Evolutionary conservation across 2,113 vertebrate genomes (phyloP).

Genomic region (Poeciliopsis retropinna): DNA sequence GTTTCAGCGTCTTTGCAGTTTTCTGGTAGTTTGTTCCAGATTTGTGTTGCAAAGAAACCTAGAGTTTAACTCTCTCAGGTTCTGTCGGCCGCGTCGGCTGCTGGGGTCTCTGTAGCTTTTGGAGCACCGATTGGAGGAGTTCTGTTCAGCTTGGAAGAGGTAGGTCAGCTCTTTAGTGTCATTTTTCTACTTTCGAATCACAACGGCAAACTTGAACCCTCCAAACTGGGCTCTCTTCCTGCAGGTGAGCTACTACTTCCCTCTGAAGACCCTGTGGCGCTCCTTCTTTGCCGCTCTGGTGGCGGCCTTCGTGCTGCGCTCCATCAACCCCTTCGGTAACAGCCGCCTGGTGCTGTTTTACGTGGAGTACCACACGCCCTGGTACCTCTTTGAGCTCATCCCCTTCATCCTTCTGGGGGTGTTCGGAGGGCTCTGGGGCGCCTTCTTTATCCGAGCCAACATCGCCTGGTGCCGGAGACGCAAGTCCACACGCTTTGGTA

Average conservation of each 20-base stretch:
- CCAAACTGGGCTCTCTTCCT: background rate
- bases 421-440: slow-evolving; percentile 97
- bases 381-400: slow-evolving; percentile 98
- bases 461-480: slow-evolving; percentile 96
- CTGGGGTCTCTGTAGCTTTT: slow-evolving; percentile 97
- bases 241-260: slow-evolving; percentile 99
- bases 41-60: too few species aligned
- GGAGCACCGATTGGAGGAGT: slow-evolving; percentile 98
- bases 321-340: slow-evolving; percentile 98
- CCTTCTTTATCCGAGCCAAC: slow-evolving; percentile 97
- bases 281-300: slow-evolving; percentile 98
- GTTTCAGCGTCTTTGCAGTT: too few species aligned
- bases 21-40: too few species aligned
- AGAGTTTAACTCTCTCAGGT: slow-evolving; percentile 78
- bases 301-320: slow-evolving; percentile 95
- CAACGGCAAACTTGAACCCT: background rate
- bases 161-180: slow-evolving; percentile 52
- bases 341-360: slow-evolving; percentile 98
- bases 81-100: slow-evolving; percentile 95
- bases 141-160: slow-evolving; percentile 98
- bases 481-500: slow-evolving; percentile 94
- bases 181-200: background rate
- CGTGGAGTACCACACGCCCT: slow-evolving; percentile 98
- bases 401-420: slow-evolving; percentile 98
- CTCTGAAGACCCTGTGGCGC: slow-evolving; percentile 97